Evolutionary conservation across 2,888 invertebrate genomes (phyloP), one percentile per base, ranked within the genome.

Genomic region (Laothoe populi): DNA sequence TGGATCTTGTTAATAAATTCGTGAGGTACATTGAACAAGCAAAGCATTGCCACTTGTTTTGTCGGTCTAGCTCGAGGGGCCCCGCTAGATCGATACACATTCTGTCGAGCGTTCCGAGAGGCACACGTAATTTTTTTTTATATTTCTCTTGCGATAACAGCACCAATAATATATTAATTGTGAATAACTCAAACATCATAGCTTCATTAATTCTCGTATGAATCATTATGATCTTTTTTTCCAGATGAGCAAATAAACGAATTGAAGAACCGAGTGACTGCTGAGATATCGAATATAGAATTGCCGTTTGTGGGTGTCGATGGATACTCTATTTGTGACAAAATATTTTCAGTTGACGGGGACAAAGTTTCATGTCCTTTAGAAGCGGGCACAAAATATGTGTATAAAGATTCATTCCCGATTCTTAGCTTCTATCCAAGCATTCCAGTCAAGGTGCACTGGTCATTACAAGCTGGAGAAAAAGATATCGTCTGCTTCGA

Each of bases 231-330:
- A 23, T 62, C 66, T 61, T 57, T n/a, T 63, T 59, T 89, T 91
- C 48, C 89, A 95, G 94, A 93, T 0, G 80, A 83, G 13, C 94
- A 96, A 66, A 75, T 95, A n/a, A 62, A 78, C 0, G 83, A 81
- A 0, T 60, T 97, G 53, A 93, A 60, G 49, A 96, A 95, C 64
- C 80, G 86, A 8, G 96, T 97, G 5, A 84, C 82, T 65, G 97
- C 96, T 0, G 85, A 92, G 0, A 90, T 97, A 19, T 78, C 94
- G 1, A 95, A 95, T 0, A 77, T 96, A 0, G 90, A 94, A 0
- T 75, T 97, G 59, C 97, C 97, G 0, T 97, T 97, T 79, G 77
- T 96, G 10, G 97, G 97, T 8, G 96, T 96, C 13, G 96, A 97
- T 78, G 95, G 95, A 11, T 90, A 87, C 24, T 93, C 94, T 59